Percentiles rank a stretch among this genome's conserved stretches.
Evolutionary conservation across 2,113 vertebrate species (phyloP).

Genomic region (Saguinus midas): DNA sequence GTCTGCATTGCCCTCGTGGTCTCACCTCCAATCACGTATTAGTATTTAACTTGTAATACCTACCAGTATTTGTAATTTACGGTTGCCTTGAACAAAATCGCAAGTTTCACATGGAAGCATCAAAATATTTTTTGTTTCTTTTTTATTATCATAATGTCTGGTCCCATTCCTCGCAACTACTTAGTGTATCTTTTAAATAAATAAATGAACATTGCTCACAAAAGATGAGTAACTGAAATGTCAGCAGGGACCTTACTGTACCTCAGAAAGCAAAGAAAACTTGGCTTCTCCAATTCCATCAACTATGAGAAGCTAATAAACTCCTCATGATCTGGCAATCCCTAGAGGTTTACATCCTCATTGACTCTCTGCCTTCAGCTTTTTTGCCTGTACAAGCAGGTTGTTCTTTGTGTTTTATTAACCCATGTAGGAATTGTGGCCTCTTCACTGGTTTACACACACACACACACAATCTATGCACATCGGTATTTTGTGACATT

Average conservation of each 20-base stretch:
- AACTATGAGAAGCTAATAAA: conserved; percentile 18
- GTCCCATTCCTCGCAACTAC: not conserved
- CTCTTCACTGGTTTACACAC: not conserved
- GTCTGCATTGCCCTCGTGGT: not conserved
- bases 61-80: not conserved
- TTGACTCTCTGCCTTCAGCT: not conserved
- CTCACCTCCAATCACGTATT: not conserved
- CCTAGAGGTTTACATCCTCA: not conserved
- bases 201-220: not conserved
- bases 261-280: not conserved
- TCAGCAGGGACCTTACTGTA: not conserved
- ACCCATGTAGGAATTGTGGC: not conserved
- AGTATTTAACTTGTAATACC: not conserved
- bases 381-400: not conserved
- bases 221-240: not conserved
- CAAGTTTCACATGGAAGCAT: not conserved
- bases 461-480: not conserved
- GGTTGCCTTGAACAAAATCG: not conserved
- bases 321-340: not conserved
- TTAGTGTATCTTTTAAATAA: not conserved
- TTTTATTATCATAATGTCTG: not conserved
- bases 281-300: not conserved
- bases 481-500: not conserved
- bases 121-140: not conserved
- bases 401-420: not conserved